phyloP scores from a whole-genome alignment of 2,888 invertebrate species.

The Lithophane semibrunnea region DNA sequence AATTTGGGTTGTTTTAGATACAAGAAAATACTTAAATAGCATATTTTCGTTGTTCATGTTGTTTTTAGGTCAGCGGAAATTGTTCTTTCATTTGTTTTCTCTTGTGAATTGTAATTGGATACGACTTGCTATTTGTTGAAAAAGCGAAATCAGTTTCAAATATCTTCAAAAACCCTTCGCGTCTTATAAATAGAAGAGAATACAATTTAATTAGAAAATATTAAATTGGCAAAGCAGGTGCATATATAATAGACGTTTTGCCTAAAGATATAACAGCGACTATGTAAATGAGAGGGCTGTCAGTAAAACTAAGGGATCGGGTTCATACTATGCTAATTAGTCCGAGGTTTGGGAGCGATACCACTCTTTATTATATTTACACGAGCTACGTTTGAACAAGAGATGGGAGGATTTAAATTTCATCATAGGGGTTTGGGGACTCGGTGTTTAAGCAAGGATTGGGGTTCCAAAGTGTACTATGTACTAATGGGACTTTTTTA shows the following conservation, averaged over 20 bases:
- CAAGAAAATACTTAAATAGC: background rate
- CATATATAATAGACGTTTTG: background rate
- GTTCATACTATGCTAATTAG: slow-evolving; percentile 43
- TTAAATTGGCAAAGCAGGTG: slow-evolving; percentile 27
- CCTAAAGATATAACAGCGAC: slow-evolving; percentile 18
- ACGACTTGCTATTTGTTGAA: background rate
- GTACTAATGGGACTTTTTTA: background rate
- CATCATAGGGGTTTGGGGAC: slow-evolving; percentile 12
- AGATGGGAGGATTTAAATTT: slow-evolving; percentile 30
- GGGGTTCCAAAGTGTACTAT: background rate
- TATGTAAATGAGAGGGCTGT: slow-evolving; percentile 42
- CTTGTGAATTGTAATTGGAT: background rate
- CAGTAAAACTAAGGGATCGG: slow-evolving; percentile 25
- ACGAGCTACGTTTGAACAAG: slow-evolving; percentile 17
- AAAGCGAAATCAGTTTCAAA: background rate
- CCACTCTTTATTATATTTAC: slow-evolving; percentile 34
- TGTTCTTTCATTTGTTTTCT: background rate
- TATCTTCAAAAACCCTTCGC: background rate
- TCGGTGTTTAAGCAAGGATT: slow-evolving; percentile 10
- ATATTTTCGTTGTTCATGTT: background rate
- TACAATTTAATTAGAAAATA: slow-evolving; percentile 19
- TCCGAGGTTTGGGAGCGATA: slow-evolving; percentile 14
- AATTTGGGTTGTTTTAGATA: background rate
- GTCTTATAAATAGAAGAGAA: background rate
- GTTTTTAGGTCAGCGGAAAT: background rate